Evolutionary conservation across 2,113 vertebrate genomes (phyloP).

Genomic region (Micromys minutus): DNA sequence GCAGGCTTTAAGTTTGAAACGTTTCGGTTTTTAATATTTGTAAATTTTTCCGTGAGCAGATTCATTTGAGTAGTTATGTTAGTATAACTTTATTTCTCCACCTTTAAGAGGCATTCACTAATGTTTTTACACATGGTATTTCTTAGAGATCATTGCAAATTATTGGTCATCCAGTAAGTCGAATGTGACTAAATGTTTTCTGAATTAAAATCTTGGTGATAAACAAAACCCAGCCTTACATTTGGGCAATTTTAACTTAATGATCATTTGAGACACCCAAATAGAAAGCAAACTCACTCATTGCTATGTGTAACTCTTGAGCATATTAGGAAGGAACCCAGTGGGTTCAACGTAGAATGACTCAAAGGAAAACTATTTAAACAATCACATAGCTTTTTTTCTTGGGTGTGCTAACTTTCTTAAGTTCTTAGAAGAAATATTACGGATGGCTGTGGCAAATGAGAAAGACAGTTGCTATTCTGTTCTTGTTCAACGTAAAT

Average conservation of each 20-base stretch:
- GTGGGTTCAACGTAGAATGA: slow-evolving; percentile 58
- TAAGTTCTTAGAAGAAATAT: slow-evolving; percentile 80
- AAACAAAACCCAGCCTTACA: slow-evolving; percentile 78
- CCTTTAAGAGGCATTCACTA: slow-evolving; percentile 44
- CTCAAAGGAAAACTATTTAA: slow-evolving; percentile 66
- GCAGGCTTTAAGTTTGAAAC: background rate
- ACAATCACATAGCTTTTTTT: slow-evolving; percentile 52
- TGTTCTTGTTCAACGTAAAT: slow-evolving; percentile 79
- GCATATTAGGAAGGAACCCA: slow-evolving; percentile 82
- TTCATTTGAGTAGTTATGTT: background rate
- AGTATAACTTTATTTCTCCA: background rate
- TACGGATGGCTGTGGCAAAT: slow-evolving; percentile 76
- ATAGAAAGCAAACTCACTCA: slow-evolving; percentile 82
- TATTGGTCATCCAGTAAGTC: slow-evolving; percentile 45
- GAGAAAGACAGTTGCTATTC: slow-evolving; percentile 80
- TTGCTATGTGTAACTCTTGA: slow-evolving; percentile 83
- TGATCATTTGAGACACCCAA: slow-evolving; percentile 79
- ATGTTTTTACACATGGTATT: slow-evolving; percentile 31
- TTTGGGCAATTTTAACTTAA: slow-evolving; percentile 82
- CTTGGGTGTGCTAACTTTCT: slow-evolving; percentile 77
- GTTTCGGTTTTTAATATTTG: background rate
- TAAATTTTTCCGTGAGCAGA: background rate
- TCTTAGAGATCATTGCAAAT: slow-evolving; percentile 68
- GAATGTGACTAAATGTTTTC: slow-evolving; percentile 81
- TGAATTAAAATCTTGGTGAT: slow-evolving; percentile 85